Evolutionary conservation across 2,888 invertebrate genomes (phyloP).

Genomic region (Drosophila cognata): DNA sequence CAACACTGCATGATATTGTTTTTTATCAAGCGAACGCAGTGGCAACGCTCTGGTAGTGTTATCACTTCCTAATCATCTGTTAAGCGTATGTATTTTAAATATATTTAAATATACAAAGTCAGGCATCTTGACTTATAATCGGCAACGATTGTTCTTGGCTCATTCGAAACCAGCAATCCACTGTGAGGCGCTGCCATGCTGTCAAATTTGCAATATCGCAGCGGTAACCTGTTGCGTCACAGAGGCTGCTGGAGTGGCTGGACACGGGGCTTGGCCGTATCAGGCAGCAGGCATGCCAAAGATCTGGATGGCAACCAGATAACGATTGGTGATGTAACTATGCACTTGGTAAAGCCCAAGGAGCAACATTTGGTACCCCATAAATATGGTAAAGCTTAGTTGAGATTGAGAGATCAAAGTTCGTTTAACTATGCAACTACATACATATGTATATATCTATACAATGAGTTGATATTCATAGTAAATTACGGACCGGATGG

Average conservation of each 20-base stretch:
- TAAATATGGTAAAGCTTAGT: conserved; percentile 80
- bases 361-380: conserved; percentile 93
- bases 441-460: background rate
- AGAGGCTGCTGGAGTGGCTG: conserved; percentile 15
- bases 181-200: conserved; percentile 33
- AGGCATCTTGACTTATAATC: background rate
- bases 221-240: conserved; percentile 59
- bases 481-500: conserved; percentile 86
- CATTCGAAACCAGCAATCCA: background rate
- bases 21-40: background rate
- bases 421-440: conserved; percentile 7
- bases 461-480: conserved; percentile 31
- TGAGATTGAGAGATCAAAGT: conserved; percentile 26
- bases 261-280: conserved; percentile 46
- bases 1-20: background rate
- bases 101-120: conserved; percentile 2
- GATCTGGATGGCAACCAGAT: conserved; percentile 85
- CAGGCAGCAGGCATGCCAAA: conserved; percentile 70
- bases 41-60: background rate
- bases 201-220: conserved; percentile 26
- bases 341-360: conserved; percentile 87
- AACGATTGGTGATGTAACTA: conserved; percentile 91
- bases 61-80: background rate
- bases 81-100: background rate
- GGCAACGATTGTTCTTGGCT: conserved; percentile 1